phyloP scores from a whole-genome alignment of 2,888 invertebrate genomes.

The Lochmaea crataegi region DNA sequence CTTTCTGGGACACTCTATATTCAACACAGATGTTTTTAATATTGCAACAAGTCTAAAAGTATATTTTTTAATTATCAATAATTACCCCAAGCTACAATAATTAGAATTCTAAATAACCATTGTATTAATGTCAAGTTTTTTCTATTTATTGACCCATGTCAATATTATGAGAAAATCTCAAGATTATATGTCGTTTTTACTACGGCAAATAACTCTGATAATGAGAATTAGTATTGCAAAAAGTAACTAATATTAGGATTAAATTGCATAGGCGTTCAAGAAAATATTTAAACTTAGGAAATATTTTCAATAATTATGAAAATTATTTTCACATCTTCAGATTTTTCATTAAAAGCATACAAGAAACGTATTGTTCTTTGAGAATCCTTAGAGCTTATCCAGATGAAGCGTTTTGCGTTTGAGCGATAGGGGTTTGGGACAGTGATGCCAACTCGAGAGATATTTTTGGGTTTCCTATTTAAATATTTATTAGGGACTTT shows the following conservation, averaged over 20 bases:
- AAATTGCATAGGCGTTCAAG: background rate
- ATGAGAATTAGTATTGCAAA: background rate
- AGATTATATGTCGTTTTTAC: background rate
- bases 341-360: too few relatives aligned
- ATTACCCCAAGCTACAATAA: background rate
- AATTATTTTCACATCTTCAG: too few relatives aligned
- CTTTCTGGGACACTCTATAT: background rate
- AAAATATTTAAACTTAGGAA: background rate
- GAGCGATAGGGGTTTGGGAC: too few relatives aligned
- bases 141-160: slow-evolving; percentile 2
- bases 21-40: background rate
- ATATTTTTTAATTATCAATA: background rate
- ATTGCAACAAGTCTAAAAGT: background rate
- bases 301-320: too few relatives aligned
- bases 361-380: too few relatives aligned
- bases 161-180: background rate
- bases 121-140: slow-evolving; percentile 2
- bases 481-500: too few relatives aligned
- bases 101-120: background rate
- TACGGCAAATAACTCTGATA: background rate
- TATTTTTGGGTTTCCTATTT: too few relatives aligned
- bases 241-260: background rate
- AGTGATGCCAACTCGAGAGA: too few relatives aligned
- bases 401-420: too few relatives aligned
- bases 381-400: too few relatives aligned